Conservation (phyloP, 1,140 invertebrate genomes). For the Hestina assimilis region DNA sequence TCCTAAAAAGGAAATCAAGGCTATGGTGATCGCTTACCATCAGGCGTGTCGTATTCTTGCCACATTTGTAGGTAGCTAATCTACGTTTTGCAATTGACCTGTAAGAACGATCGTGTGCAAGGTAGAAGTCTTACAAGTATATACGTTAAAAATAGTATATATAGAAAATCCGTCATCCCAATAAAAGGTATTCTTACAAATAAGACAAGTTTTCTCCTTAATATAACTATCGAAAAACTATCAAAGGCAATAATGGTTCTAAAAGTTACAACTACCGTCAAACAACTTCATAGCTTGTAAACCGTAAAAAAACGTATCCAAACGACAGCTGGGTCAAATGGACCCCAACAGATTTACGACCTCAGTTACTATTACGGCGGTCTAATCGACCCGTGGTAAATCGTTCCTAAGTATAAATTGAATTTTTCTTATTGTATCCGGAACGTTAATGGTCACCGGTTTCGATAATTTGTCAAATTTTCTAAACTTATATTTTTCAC, state of each 20-base stretch:
- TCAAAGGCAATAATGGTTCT: not conserved
- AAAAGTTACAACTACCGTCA: slow-evolving; percentile 3
- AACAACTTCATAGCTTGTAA: slow-evolving; percentile 15
- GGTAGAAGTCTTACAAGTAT: not conserved
- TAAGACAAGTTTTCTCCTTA: not conserved
- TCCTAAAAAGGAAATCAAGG: no score
- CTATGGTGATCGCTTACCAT: no score
- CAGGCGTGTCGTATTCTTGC: no score
- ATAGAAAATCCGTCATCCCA: not conserved
- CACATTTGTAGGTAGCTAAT: no score
- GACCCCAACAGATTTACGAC: slow-evolving; percentile 26
- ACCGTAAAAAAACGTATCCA: slow-evolving; percentile 3
- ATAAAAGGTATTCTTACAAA: not conserved
- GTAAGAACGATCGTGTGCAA: no score
- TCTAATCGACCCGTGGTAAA: slow-evolving; percentile 24
- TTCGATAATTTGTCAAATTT: slow-evolving; percentile 5
- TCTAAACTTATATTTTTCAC: not conserved
- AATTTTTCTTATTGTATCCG: slow-evolving; percentile 13
- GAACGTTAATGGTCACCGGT: slow-evolving; percentile 4
- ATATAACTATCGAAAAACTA: slow-evolving; percentile 1
- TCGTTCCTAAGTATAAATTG: slow-evolving; percentile 11
- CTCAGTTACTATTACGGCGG: slow-evolving; percentile 22
- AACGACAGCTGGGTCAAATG: slow-evolving; percentile 28
- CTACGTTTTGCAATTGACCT: no score
- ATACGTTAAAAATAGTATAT: not conserved